These are phyloP conservation scores for Sylvia borin DNA, from an alignment of 2,797 vertebrate species.

Conservation along the genomic window DNA sequence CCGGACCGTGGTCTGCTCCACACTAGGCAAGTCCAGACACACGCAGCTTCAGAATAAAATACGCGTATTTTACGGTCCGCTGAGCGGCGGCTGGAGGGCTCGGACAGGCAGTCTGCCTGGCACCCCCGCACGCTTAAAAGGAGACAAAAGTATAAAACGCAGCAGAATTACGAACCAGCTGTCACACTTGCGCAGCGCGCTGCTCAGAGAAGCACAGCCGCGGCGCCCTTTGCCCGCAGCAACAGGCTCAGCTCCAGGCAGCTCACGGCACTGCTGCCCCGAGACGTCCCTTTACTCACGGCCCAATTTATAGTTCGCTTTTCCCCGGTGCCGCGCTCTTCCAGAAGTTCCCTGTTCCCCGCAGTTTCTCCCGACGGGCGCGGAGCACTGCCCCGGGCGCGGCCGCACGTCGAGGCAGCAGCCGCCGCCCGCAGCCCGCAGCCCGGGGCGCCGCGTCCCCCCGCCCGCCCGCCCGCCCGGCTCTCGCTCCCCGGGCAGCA, in stretches of 20 bases:
- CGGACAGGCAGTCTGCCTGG: background rate
- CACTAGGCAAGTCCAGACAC: background rate
- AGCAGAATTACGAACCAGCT: background rate
- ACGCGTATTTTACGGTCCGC: fast-evolving
- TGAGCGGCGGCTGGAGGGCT: background rate
- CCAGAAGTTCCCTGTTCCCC: background rate
- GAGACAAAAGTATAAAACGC: background rate
- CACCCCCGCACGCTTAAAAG: background rate
- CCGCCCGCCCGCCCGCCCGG: background rate
- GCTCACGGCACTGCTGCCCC: background rate
- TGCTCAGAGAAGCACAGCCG: background rate
- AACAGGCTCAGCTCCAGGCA: background rate
- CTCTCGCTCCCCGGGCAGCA: background rate
- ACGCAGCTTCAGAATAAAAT: background rate
- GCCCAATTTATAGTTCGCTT: background rate
- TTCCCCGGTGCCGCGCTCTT: background rate
- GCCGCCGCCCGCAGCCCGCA: background rate
- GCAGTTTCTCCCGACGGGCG: background rate
- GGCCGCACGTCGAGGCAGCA: background rate
- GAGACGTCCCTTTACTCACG: background rate
- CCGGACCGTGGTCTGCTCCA: background rate
- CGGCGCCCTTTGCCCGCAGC: background rate
- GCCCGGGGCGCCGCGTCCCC: background rate
- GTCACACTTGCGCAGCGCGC: background rate
- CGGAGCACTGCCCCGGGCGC: background rate